These are phyloP conservation scores for Formica selysi DNA, from an alignment of 1,140 invertebrate species.

Conservation along the genomic window DNA sequence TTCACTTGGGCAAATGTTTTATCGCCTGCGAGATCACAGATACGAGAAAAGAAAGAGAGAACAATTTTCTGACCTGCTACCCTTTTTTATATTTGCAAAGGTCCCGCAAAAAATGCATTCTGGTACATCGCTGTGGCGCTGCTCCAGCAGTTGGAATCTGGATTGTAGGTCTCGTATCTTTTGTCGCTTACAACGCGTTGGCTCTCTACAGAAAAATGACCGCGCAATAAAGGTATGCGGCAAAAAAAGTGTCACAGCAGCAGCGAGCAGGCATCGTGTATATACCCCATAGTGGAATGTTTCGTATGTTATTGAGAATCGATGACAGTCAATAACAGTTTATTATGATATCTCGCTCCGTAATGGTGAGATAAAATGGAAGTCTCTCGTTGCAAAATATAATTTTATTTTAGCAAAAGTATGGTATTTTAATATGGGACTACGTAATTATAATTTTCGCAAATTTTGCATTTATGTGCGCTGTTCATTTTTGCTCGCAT, in stretches of 20 bases:
- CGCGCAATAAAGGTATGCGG: conserved; percentile 31
- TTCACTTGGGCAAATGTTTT: conserved; percentile 48
- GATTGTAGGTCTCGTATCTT: conserved; percentile 68
- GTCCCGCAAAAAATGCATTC: conserved; percentile 36
- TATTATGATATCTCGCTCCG: conserved; percentile 33
- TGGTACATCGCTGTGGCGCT: conserved; percentile 41
- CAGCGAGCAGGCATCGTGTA: not conserved
- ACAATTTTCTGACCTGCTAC: conserved; percentile 47
- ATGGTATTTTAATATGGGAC: not conserved
- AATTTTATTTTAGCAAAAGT: not conserved
- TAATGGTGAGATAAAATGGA: not conserved
- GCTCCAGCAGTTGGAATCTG: conserved; percentile 62
- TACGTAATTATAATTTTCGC: not conserved
- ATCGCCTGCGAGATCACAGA: conserved; percentile 30
- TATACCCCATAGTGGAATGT: conserved; percentile 26
- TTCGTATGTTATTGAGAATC: conserved; percentile 58
- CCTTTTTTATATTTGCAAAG: conserved; percentile 18
- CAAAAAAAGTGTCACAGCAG: conserved; percentile 35
- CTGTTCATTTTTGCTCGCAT: conserved; percentile 27
- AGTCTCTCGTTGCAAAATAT: not conserved
- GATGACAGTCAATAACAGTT: conserved; percentile 71
- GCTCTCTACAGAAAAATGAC: conserved; percentile 2
- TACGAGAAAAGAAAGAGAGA: conserved; percentile 8
- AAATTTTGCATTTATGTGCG: conserved; percentile 14
- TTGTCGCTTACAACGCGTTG: conserved; percentile 54